Percentiles rank a stretch among this genome's conserved stretches.
phyloP scores from a whole-genome alignment of 1,140 invertebrate genomes.

The Temnothorax curvispinosus region DNA sequence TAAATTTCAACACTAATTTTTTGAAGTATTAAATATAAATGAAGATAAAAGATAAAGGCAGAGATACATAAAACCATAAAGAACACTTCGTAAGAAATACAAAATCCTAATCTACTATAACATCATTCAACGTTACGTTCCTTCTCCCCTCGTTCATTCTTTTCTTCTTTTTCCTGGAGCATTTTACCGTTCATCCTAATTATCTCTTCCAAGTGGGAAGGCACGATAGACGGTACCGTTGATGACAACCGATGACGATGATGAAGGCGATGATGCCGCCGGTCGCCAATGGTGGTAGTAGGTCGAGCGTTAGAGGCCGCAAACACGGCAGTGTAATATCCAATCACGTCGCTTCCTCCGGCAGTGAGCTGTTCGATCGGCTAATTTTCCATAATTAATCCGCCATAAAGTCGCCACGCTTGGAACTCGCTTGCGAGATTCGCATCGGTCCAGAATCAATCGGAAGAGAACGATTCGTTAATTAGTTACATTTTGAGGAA shows the following conservation, averaged over 20 bases:
- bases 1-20: not conserved
- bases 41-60: not conserved
- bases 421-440: not conserved
- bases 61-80: not conserved
- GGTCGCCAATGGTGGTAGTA: constrained; percentile 42
- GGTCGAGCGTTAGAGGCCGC: constrained; percentile 58
- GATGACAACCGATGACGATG: constrained; percentile 54
- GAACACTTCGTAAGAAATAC: not conserved
- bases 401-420: constrained; percentile 72
- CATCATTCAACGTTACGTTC: constrained; percentile 14
- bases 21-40: not conserved
- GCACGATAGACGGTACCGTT: not conserved
- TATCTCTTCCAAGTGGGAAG: not conserved
- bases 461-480: constrained; percentile 19
- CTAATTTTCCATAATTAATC: constrained; percentile 80
- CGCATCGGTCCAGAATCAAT: not conserved
- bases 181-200: constrained; percentile 33
- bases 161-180: not conserved
- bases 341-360: constrained; percentile 67
- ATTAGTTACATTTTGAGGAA: not conserved
- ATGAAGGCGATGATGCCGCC: constrained; percentile 56
- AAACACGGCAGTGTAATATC: constrained; percentile 70
- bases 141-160: not conserved
- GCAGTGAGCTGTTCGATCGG: constrained; percentile 74
- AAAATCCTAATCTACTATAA: not conserved